These are phyloP conservation scores for Prionailurus bengalensis DNA, from an alignment of 2,113 vertebrate genomes.

Conservation along the genomic window DNA sequence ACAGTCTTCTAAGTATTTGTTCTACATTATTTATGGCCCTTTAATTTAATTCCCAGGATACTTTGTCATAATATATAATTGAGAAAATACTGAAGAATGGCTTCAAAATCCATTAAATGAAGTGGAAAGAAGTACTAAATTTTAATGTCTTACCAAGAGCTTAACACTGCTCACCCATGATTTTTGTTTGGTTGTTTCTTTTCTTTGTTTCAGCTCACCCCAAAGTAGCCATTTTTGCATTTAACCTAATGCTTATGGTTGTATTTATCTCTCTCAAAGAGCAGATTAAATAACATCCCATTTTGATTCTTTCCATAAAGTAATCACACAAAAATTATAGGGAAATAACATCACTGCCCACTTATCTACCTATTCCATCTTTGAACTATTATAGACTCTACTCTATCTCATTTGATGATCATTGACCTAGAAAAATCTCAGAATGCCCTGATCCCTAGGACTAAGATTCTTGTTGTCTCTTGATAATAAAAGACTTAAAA, in stretches of 20 bases:
- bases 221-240: not conserved
- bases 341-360: not conserved
- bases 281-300: not conserved
- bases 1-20: conserved; percentile 19
- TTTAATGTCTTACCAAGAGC: conserved; percentile 39
- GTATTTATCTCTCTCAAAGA: not conserved
- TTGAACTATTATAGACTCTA: not conserved
- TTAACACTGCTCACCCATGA: conserved; percentile 21
- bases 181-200: conserved; percentile 1
- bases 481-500: not conserved
- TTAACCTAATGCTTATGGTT: not conserved
- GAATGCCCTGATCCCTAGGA: not conserved
- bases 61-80: conserved; percentile 45
- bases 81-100: conserved; percentile 24
- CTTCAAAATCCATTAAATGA: conserved; percentile 62
- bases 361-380: not conserved
- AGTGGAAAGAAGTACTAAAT: conserved; percentile 31
- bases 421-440: not conserved
- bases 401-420: not conserved
- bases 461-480: not conserved
- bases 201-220: conserved; percentile 25
- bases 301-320: not conserved
- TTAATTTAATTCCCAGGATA: conserved; percentile 59
- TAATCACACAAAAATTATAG: not conserved
- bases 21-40: conserved; percentile 36